Conservation (phyloP, 2,888 invertebrate species). For the Caenorhabditis sp. region DNA sequence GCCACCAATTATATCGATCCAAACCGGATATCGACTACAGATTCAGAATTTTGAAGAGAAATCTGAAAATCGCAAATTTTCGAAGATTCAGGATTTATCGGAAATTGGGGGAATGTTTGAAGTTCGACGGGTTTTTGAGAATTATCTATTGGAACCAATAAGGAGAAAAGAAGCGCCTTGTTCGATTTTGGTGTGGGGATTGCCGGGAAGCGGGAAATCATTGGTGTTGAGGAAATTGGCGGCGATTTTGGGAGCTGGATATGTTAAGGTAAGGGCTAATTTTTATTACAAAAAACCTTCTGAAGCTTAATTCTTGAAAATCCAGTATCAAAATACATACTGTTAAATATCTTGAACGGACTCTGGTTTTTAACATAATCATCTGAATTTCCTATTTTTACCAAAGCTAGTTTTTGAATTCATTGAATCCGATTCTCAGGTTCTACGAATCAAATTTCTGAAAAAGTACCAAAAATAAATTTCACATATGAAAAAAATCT, state of each 20-base stretch:
- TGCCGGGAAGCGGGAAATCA: conserved; percentile 64
- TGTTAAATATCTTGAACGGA: too few relatives aligned
- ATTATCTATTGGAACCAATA: conserved; percentile 24
- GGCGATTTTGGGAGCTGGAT: conserved; percentile 18
- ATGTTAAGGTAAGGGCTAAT: conserved; percentile 1
- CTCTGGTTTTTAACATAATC: too few relatives aligned
- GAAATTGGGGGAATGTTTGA: conserved; percentile 18
- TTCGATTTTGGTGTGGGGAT: conserved; percentile 58
- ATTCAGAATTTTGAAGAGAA: background rate
- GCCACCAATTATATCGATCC: background rate
- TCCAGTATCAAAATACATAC: too few relatives aligned
- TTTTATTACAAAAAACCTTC: too few relatives aligned
- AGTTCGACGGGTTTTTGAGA: conserved; percentile 22
- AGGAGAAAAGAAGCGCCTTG: conserved; percentile 34
- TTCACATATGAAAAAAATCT: too few relatives aligned
- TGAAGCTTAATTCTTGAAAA: too few relatives aligned
- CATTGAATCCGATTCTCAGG: too few relatives aligned
- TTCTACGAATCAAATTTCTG: too few relatives aligned
- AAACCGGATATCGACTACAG: conserved; percentile 5
- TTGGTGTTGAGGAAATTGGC: conserved; percentile 49
- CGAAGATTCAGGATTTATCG: conserved; percentile 1
- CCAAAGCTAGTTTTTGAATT: too few relatives aligned
- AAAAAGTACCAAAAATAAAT: too few relatives aligned
- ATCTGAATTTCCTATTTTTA: too few relatives aligned
- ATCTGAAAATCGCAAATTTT: background rate